Percentiles rank a stretch among this genome's conserved stretches.
Conservation (phyloP, 2,797 vertebrate species). For the Linurgus olivaceus region DNA sequence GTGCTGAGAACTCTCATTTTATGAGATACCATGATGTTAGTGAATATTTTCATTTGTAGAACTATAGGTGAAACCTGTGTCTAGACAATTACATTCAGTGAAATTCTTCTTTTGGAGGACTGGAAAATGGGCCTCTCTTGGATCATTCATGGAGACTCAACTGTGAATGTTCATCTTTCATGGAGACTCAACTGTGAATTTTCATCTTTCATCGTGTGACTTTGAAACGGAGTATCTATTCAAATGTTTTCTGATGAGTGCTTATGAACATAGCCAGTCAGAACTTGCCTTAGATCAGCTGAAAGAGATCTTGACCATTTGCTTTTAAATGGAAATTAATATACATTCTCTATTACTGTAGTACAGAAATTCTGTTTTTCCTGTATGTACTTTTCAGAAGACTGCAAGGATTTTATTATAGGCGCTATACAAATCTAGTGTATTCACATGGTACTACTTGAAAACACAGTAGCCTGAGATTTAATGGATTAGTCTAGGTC, state of each 20-base stretch:
- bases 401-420: neutral
- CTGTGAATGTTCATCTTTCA: neutral
- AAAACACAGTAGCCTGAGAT: neutral
- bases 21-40: neutral
- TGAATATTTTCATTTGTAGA: neutral
- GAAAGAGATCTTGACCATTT: neutral
- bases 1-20: neutral
- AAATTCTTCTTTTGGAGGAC: neutral
- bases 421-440: neutral
- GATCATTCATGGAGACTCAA: neutral
- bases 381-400: neutral
- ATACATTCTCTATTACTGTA: neutral
- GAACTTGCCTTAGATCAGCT: neutral
- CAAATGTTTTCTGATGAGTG: neutral
- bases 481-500: neutral
- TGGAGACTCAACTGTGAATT: neutral
- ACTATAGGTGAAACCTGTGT: neutral
- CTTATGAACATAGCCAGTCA: neutral
- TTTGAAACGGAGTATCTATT: neutral
- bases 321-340: constrained; percentile 32
- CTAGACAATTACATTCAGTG: neutral
- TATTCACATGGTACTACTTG: neutral
- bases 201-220: neutral
- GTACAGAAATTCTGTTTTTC: neutral
- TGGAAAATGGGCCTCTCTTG: neutral